These are phyloP conservation scores for Anadara kagoshimensis DNA, from an alignment of 1,140 invertebrate species.

Conservation along the genomic window DNA sequence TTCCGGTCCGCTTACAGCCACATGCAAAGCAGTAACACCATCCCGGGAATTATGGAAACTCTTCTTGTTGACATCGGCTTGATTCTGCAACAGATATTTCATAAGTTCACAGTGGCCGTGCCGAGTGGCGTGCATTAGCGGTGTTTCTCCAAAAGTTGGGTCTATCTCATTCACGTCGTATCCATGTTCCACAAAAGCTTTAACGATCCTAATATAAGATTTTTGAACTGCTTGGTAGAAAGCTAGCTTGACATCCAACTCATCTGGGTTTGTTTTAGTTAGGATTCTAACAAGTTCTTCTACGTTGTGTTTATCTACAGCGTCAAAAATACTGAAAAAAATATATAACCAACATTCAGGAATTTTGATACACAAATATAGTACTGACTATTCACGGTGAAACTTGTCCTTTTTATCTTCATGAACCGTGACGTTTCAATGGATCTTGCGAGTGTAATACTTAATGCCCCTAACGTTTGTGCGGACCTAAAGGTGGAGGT, in stretches of 20 bases:
- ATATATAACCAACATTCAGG: no score
- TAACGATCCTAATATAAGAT: background rate
- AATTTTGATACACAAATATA: no score
- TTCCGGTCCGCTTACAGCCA: conserved; percentile 10
- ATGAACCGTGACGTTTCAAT: no score
- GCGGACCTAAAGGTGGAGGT: no score
- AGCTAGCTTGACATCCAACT: background rate
- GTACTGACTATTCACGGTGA: no score
- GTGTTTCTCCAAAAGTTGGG: conserved; percentile 8
- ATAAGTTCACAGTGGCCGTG: background rate
- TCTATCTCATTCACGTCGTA: background rate
- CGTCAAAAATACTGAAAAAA: no score
- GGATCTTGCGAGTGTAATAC: no score
- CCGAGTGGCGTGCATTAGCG: conserved; percentile 5
- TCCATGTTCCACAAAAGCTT: background rate
- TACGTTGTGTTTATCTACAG: no score
- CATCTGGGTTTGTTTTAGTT: no score
- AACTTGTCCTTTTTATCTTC: no score
- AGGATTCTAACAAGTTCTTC: no score
- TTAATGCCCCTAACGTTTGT: no score
- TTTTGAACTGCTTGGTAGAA: conserved; percentile 5
- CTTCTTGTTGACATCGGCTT: background rate
- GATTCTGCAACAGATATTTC: conserved; percentile 1
- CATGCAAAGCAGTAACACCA: conserved; percentile 11
- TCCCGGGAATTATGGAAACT: background rate